Conservation (phyloP, 1,140 invertebrate species). For the Ladona fulva region DNA sequence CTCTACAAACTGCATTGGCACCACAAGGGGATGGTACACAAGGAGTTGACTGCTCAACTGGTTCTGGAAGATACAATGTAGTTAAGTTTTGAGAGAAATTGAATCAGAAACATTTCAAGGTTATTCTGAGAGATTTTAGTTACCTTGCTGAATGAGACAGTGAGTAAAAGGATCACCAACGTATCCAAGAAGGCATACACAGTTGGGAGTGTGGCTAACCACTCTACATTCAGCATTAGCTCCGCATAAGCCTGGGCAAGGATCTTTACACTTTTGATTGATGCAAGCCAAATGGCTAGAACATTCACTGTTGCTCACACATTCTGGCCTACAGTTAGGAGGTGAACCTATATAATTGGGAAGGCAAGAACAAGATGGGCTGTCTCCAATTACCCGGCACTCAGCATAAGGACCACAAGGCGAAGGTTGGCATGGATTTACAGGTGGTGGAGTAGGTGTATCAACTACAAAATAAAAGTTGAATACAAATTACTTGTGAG, state of each 20-base stretch:
- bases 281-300: constrained; percentile 31
- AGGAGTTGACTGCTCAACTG: constrained; percentile 36
- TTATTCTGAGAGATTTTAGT: constrained; percentile 23
- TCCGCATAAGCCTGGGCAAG: constrained; percentile 44
- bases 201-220: constrained; percentile 52
- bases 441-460: constrained; percentile 26
- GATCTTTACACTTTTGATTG: constrained; percentile 34
- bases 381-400: constrained; percentile 31
- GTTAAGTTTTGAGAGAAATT: constrained; percentile 19
- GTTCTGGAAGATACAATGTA: constrained; percentile 1
- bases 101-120: constrained; percentile 17
- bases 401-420: constrained; percentile 36
- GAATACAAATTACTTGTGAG: neutral
- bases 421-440: constrained; percentile 25
- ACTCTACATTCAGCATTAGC: constrained; percentile 54
- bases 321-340: constrained; percentile 31
- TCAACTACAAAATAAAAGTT: constrained; percentile 6
- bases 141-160: constrained; percentile 49
- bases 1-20: constrained; percentile 59
- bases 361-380: constrained; percentile 28
- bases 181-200: constrained; percentile 54
- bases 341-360: constrained; percentile 27
- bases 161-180: constrained; percentile 64
- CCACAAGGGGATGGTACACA: constrained; percentile 64
- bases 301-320: constrained; percentile 32